These are phyloP conservation scores for Phrynocephalus vlangalii DNA, from an alignment of 2,797 vertebrate genomes.

Conservation along the genomic window DNA sequence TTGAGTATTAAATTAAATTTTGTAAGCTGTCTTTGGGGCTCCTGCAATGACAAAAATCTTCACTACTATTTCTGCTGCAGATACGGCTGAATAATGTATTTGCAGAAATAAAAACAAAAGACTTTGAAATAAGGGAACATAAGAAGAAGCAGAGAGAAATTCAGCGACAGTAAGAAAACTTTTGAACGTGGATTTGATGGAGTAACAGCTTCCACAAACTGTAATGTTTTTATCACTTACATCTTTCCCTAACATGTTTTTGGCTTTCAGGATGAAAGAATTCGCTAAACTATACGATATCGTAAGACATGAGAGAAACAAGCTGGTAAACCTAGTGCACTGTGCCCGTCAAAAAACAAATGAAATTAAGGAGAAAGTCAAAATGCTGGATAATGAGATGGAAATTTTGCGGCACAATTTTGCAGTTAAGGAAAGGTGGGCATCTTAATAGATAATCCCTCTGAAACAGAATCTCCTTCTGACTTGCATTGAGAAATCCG, in stretches of 20 bases:
- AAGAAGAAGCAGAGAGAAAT: constrained; percentile 82
- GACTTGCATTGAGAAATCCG: background rate
- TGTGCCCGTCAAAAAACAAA: constrained; percentile 80
- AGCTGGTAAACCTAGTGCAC: constrained; percentile 83
- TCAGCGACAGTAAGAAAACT: constrained; percentile 80
- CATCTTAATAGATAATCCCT: constrained; percentile 8
- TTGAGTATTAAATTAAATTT: background rate
- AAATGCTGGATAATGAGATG: constrained; percentile 83
- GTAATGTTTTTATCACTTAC: constrained; percentile 9
- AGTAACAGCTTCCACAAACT: constrained; percentile 19
- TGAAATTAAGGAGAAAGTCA: constrained; percentile 81
- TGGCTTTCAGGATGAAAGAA: constrained; percentile 81
- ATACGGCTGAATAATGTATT: constrained; percentile 63
- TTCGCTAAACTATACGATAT: constrained; percentile 80
- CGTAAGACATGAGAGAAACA: constrained; percentile 85
- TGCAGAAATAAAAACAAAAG: constrained; percentile 85
- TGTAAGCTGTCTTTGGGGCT: background rate
- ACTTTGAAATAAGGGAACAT: constrained; percentile 83
- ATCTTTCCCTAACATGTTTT: constrained; percentile 47
- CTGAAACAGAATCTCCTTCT: background rate
- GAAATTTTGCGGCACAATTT: constrained; percentile 82
- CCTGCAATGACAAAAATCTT: constrained; percentile 24
- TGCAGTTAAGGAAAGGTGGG: constrained; percentile 86
- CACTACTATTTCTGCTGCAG: constrained; percentile 72
- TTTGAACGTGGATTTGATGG: background rate